These are phyloP conservation scores for Microcebus lehilahytsara DNA, from an alignment of 2,113 vertebrate genomes.

Conservation along the genomic window DNA sequence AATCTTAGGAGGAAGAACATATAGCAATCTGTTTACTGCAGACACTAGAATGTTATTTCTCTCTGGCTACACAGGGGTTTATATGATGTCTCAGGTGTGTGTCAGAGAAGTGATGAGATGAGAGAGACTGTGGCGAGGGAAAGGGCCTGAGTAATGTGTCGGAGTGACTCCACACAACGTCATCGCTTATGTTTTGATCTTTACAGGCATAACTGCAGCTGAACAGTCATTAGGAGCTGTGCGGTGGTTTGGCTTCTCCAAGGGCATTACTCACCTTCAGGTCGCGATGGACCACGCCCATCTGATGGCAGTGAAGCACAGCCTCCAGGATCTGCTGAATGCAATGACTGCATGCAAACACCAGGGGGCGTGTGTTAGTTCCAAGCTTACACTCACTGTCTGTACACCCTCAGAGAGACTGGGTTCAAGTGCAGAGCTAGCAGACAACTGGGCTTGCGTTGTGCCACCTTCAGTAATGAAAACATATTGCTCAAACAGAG, in stretches of 20 bases:
- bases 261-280: slow-evolving; percentile 93
- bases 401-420: slow-evolving; percentile 84
- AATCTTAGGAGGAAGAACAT: not conserved
- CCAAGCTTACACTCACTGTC: slow-evolving; percentile 87
- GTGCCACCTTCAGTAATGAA: slow-evolving; percentile 38
- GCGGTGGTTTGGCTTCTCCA: slow-evolving; percentile 68
- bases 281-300: slow-evolving; percentile 98
- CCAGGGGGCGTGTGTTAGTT: slow-evolving; percentile 94
- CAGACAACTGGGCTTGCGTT: slow-evolving; percentile 60
- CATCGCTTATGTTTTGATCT: slow-evolving; percentile 39
- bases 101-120: not conserved
- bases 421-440: slow-evolving; percentile 72
- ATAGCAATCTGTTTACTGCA: not conserved
- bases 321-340: slow-evolving; percentile 99
- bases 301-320: slow-evolving; percentile 99
- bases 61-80: not conserved
- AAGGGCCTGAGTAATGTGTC: not conserved
- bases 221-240: slow-evolving; percentile 62
- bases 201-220: slow-evolving; percentile 70
- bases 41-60: not conserved
- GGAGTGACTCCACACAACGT: not conserved
- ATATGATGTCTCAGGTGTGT: not conserved
- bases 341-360: slow-evolving; percentile 99
- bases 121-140: not conserved
- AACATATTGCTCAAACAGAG: slow-evolving; percentile 63